Percentiles rank a stretch among this genome's conserved stretches.
phyloP scores from a whole-genome alignment of 2,113 vertebrate species.

The Sialia sialis region DNA sequence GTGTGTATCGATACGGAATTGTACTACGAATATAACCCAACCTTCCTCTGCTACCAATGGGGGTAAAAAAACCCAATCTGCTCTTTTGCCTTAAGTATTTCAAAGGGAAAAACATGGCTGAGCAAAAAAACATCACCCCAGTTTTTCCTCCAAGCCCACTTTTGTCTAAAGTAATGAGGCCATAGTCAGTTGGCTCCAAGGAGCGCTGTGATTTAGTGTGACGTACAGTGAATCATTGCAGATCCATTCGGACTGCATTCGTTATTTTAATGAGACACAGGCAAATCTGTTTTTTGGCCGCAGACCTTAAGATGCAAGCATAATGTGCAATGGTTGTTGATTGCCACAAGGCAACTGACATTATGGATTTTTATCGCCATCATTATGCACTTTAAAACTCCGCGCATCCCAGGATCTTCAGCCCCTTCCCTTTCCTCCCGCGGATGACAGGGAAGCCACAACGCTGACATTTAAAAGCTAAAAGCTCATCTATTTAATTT shows the following conservation, averaged over 20 bases:
- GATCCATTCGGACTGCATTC: constrained; percentile 64
- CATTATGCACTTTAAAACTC: constrained; percentile 43
- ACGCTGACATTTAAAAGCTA: not conserved
- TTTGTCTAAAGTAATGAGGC: constrained; percentile 83
- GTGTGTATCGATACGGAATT: fast-evolving
- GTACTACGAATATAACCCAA: not conserved
- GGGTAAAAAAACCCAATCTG: not conserved
- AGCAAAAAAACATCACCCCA: constrained; percentile 57
- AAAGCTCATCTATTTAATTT: constrained; percentile 10
- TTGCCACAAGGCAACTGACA: constrained; percentile 84
- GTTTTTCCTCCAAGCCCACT: constrained; percentile 75
- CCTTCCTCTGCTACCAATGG: not conserved
- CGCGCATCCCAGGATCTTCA: not conserved
- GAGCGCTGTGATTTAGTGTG: constrained; percentile 81
- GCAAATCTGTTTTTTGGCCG: constrained; percentile 60
- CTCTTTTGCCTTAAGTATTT: constrained; percentile 33
- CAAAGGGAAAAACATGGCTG: not conserved
- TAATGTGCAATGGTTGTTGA: constrained; percentile 65
- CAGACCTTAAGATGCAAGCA: constrained; percentile 71
- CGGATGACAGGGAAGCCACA: not conserved
- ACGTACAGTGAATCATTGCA: constrained; percentile 73
- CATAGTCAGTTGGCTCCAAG: constrained; percentile 77
- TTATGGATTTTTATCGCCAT: constrained; percentile 68
- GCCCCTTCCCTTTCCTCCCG: not conserved
- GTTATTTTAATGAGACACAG: constrained; percentile 76